A percentile compares a stretch with the other conserved stretches of the same genome.
Evolutionary conservation across 2,888 invertebrate species (phyloP).

Genomic region (Dasypogon diadema): DNA sequence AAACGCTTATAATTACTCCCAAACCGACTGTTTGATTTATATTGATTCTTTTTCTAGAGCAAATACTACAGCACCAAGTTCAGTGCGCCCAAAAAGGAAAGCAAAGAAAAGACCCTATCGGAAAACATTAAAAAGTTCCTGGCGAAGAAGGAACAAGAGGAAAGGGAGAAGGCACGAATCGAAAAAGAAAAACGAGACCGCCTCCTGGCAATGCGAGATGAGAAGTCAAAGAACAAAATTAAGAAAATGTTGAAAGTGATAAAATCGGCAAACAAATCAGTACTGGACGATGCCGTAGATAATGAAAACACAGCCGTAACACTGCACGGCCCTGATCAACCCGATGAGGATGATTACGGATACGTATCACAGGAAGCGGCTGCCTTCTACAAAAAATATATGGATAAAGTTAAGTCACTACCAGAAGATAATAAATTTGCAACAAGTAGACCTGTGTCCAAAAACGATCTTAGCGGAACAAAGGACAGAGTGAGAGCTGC

Average conservation of each 20-base stretch:
- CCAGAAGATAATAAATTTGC: slow-evolving; percentile 81
- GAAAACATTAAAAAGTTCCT: slow-evolving; percentile 86
- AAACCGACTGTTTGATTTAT: no score
- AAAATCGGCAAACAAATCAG: slow-evolving; percentile 90
- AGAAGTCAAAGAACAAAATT: slow-evolving; percentile 80
- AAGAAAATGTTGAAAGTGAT: slow-evolving; percentile 86
- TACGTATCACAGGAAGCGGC: slow-evolving; percentile 88
- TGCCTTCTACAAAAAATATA: slow-evolving; percentile 84
- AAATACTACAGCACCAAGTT: slow-evolving; percentile 83
- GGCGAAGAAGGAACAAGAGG: slow-evolving; percentile 85
- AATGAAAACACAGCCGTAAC: slow-evolving; percentile 82
- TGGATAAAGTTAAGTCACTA: slow-evolving; percentile 82
- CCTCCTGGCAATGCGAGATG: slow-evolving; percentile 76
- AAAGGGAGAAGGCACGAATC: slow-evolving; percentile 74
- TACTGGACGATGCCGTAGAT: slow-evolving; percentile 84
- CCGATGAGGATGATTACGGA: slow-evolving; percentile 92
- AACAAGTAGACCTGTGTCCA: slow-evolving; percentile 66
- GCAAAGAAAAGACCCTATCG: slow-evolving; percentile 77
- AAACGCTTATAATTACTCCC: no score
- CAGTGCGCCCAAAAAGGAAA: slow-evolving; percentile 84
- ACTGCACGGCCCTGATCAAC: slow-evolving; percentile 79
- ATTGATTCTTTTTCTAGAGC: no score
- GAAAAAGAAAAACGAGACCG: slow-evolving; percentile 77
- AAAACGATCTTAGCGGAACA: slow-evolving; percentile 70
- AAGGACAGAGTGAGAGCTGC: slow-evolving; percentile 84